Conservation (phyloP, 2,888 invertebrate species). For the Leucophenga montana region DNA sequence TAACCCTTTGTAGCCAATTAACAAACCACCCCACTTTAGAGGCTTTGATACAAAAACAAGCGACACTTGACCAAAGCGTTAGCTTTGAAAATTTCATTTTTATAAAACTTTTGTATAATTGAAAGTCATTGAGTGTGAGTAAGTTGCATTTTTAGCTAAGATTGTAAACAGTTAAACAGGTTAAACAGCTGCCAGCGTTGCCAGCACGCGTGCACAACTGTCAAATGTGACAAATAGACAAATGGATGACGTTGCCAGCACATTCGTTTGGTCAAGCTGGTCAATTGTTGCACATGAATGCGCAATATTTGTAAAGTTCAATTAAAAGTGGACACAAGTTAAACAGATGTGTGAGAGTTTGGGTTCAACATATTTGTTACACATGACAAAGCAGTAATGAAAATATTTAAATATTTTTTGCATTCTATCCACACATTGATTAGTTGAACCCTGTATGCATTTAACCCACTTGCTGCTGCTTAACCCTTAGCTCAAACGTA, state of each 20-base stretch:
- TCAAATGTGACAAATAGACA: conserved; percentile 54
- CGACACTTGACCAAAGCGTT: conserved; percentile 46
- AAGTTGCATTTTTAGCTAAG: conserved; percentile 48
- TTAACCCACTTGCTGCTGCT: neutral
- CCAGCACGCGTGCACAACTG: conserved; percentile 7
- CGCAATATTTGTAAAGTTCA: conserved; percentile 31
- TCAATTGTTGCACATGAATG: conserved; percentile 50
- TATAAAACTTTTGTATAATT: conserved; percentile 47
- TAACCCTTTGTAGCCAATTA: conserved; percentile 59
- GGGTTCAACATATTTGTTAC: neutral
- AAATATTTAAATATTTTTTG: neutral
- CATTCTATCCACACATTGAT: neutral
- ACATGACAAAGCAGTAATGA: neutral
- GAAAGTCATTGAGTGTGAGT: conserved; percentile 62
- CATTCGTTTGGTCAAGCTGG: conserved; percentile 43
- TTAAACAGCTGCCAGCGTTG: conserved; percentile 50
- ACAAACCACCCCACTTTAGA: conserved; percentile 43
- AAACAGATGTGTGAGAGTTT: conserved; percentile 49
- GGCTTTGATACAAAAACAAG: neutral
- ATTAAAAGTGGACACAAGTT: conserved; percentile 38
- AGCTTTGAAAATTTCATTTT: conserved; percentile 24
- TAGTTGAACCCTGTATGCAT: conserved; percentile 3
- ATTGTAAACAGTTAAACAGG: conserved; percentile 51
- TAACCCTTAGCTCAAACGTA: too few species aligned
- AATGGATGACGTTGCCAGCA: conserved; percentile 29